phyloP scores from a whole-genome alignment of 2,113 vertebrate genomes.

The Hypanus sabinus region DNA sequence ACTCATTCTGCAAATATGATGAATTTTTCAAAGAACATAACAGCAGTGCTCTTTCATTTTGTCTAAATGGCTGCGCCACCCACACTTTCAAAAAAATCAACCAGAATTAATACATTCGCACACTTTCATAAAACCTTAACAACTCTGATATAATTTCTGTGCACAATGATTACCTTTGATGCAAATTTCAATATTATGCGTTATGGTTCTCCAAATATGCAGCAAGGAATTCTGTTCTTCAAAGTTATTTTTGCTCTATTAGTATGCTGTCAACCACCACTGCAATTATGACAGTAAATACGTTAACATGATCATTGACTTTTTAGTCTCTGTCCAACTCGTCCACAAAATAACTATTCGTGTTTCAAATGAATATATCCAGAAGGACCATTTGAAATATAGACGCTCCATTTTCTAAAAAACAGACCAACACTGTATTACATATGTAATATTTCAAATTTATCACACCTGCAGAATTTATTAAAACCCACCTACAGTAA shows the following conservation, averaged over 20 bases:
- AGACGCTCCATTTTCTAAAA: background rate
- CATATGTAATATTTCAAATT: background rate
- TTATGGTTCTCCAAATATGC: too few species aligned
- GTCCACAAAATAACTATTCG: background rate
- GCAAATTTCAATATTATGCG: background rate
- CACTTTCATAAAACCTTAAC: background rate
- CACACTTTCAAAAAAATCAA: background rate
- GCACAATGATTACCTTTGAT: background rate
- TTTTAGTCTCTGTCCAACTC: background rate
- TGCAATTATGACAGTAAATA: conserved; percentile 12
- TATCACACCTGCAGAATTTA: background rate
- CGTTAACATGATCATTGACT: background rate
- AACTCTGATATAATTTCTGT: background rate
- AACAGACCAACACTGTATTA: background rate
- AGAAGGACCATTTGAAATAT: background rate
- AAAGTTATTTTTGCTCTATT: background rate
- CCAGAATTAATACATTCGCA: background rate
- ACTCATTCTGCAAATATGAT: background rate
- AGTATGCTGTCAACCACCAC: background rate
- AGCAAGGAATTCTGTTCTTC: background rate
- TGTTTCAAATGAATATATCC: background rate
- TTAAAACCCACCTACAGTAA: conserved; percentile 15
- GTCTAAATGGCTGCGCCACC: background rate
- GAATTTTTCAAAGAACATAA: background rate
- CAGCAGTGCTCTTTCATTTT: background rate